phyloP scores from a whole-genome alignment of 2,888 invertebrate species.

The Ennomos fuscantarius region DNA sequence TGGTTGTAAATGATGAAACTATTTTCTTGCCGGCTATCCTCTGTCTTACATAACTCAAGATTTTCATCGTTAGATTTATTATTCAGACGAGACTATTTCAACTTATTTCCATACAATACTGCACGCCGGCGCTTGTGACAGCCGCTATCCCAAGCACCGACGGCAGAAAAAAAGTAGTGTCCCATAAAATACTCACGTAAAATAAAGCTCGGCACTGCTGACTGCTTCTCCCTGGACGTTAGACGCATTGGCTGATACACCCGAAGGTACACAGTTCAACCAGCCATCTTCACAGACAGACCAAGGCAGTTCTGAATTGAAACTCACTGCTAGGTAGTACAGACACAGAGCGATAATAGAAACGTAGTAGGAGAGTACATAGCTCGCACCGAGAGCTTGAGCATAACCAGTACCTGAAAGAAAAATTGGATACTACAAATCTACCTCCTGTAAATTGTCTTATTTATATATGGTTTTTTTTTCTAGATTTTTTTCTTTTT shows the following conservation, averaged over 20 bases:
- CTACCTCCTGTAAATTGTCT: not conserved
- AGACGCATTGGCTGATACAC: conserved; percentile 50
- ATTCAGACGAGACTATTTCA: no score
- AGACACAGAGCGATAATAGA: conserved; percentile 90
- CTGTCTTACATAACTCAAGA: no score
- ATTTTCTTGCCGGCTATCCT: no score
- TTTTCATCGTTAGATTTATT: no score
- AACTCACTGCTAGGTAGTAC: conserved; percentile 90
- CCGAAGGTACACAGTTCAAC: conserved; percentile 77
- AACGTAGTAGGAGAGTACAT: conserved; percentile 91
- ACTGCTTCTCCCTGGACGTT: conserved; percentile 46
- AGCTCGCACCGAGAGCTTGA: conserved; percentile 86
- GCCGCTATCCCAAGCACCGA: no score
- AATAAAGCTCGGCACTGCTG: conserved; percentile 86
- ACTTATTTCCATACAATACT: no score
- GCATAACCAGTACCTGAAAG: conserved; percentile 88
- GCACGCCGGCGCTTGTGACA: no score
- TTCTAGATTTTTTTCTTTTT: no score
- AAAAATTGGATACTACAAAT: not conserved
- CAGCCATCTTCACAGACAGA: conserved; percentile 86
- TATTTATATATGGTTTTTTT: no score
- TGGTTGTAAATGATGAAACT: no score
- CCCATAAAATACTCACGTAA: conserved; percentile 83
- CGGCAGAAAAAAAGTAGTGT: no score
- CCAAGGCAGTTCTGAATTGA: conserved; percentile 90